Conservation (phyloP, 1,140 invertebrate species). For the Ruditapes philippinarum region DNA sequence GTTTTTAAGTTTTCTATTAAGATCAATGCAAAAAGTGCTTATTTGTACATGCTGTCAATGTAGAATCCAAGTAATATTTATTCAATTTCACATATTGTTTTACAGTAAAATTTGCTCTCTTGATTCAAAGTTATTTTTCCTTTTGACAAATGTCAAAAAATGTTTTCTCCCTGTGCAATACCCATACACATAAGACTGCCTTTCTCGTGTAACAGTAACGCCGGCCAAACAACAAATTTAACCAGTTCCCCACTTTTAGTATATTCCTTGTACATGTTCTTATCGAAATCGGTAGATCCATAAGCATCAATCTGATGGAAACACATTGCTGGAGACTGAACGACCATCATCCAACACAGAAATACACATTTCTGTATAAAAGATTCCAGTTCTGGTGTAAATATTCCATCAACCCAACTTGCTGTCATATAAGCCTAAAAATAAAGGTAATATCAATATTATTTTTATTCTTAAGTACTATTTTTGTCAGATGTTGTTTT, state of each 20-base stretch:
- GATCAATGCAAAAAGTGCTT: no score
- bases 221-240: conserved; percentile 15
- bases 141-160: background rate
- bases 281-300: background rate
- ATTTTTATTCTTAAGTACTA: no score
- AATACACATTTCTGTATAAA: conserved; percentile 27
- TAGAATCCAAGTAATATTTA: no score
- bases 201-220: background rate
- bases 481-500: no score
- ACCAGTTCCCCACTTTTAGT: background rate
- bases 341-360: conserved; percentile 33
- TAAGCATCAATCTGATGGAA: background rate
- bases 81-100: no score
- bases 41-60: no score
- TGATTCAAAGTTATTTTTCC: no score
- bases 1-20: no score
- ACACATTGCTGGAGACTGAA: conserved; percentile 33
- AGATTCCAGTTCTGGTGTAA: background rate
- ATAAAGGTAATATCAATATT: no score
- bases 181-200: background rate
- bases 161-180: conserved; percentile 16
- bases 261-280: conserved; percentile 26
- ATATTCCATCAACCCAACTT: background rate
- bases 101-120: no score
- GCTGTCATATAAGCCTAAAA: conserved; percentile 29